Conservation (phyloP, 37 sponge, comb jelly and placozoan genomes). For the Aphrocallistes beatrix region DNA sequence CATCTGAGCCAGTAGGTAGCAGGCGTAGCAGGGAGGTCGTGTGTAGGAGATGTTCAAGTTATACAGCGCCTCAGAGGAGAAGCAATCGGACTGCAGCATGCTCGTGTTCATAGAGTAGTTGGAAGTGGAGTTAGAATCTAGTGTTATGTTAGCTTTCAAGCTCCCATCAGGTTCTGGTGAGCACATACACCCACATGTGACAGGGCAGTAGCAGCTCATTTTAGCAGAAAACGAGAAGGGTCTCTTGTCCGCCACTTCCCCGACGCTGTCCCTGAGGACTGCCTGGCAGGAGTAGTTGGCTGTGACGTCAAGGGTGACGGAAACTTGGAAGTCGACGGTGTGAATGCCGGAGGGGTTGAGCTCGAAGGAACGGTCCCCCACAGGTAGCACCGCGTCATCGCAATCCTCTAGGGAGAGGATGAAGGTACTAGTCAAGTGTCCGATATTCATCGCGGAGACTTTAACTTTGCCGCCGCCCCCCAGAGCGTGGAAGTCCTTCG, state of each 20-base stretch:
- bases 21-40: not conserved
- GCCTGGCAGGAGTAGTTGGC: slow-evolving; percentile 6
- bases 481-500: not conserved
- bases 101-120: not conserved
- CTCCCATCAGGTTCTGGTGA: not conserved
- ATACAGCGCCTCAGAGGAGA: not conserved
- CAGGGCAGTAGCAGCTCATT: slow-evolving; percentile 14
- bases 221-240: not conserved
- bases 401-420: not conserved
- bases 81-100: slow-evolving; percentile 3
- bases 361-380: slow-evolving; percentile 7
- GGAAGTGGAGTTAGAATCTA: not conserved
- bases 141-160: not conserved
- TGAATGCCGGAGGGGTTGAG: not conserved
- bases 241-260: not conserved
- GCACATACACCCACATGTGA: not conserved
- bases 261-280: not conserved
- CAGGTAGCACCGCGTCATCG: not conserved
- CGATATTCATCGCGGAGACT: not conserved
- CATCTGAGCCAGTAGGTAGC: not conserved
- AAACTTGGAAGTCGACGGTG: not conserved
- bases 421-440: not conserved
- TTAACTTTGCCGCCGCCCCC: not conserved
- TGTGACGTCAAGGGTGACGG: not conserved
- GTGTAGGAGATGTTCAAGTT: not conserved